Evolutionary conservation across 2,113 vertebrate species (phyloP).

Genomic region (Seriola rivoliana): DNA sequence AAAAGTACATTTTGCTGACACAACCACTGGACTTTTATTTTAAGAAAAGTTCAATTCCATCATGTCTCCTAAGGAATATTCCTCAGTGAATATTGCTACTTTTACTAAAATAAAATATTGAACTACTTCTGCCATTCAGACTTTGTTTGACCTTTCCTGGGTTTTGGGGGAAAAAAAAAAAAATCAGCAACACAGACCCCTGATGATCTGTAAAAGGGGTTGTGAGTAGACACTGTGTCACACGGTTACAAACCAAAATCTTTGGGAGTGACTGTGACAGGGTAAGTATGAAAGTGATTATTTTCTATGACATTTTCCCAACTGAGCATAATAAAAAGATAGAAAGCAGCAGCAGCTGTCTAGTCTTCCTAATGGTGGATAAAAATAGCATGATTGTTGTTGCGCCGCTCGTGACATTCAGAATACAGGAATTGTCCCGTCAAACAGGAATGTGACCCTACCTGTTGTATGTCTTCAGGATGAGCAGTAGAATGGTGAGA

Average conservation of each 20-base stretch:
- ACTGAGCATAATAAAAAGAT: not conserved
- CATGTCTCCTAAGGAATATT: too few species aligned
- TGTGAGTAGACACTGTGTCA: not conserved
- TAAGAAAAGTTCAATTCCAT: too few species aligned
- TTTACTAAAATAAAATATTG: not conserved
- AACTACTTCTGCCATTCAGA: not conserved
- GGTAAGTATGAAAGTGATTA: not conserved
- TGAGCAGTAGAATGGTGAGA: conserved; percentile 90
- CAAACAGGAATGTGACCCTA: conserved; percentile 71
- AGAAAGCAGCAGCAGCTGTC: not conserved
- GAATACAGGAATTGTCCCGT: conserved; percentile 16
- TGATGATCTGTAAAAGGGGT: not conserved
- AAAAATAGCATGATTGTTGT: conserved; percentile 32
- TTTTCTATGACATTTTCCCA: not conserved
- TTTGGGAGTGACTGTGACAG: not conserved
- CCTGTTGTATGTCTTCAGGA: conserved; percentile 96
- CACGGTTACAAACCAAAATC: not conserved
- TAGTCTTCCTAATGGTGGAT: not conserved
- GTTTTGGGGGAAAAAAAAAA: not conserved
- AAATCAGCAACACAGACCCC: not conserved
- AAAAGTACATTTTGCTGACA: too few species aligned
- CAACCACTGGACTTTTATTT: too few species aligned
- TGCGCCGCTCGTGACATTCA: not conserved
- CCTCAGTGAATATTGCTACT: too few species aligned
- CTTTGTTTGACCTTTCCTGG: not conserved